Evolutionary conservation across 2,113 vertebrate species (phyloP).

Genomic region (Poecile atricapillus): DNA sequence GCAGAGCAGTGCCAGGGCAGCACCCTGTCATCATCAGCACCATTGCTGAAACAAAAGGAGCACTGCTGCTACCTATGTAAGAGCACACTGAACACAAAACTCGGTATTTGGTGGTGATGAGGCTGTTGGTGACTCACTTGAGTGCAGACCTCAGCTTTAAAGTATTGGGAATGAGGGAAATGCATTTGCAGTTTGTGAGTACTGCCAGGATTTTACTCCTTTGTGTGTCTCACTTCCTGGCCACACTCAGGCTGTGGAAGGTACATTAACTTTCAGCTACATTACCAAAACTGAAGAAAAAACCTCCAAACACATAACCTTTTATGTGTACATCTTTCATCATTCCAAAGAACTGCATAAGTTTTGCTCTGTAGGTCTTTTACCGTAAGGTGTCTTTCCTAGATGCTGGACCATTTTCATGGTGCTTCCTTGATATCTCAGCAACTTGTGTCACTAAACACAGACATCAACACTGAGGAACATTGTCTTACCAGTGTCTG

Average conservation of each 20-base stretch:
- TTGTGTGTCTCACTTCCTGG: background rate
- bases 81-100: background rate
- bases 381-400: background rate
- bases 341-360: background rate
- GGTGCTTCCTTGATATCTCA: background rate
- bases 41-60: background rate
- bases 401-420: background rate
- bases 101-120: background rate
- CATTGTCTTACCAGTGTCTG: no score
- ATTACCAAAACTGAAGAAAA: background rate
- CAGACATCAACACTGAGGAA: accelerated
- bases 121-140: background rate
- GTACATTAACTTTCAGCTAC: background rate
- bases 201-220: background rate
- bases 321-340: background rate
- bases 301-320: background rate
- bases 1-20: background rate
- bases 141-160: background rate
- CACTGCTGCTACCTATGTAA: background rate
- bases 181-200: background rate
- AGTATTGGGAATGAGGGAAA: background rate
- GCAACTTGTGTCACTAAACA: background rate
- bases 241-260: background rate
- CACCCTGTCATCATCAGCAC: background rate
- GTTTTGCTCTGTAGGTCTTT: background rate